Evolutionary conservation across 2,888 invertebrate genomes (phyloP).

Genomic region (Protodeltote pygarga): DNA sequence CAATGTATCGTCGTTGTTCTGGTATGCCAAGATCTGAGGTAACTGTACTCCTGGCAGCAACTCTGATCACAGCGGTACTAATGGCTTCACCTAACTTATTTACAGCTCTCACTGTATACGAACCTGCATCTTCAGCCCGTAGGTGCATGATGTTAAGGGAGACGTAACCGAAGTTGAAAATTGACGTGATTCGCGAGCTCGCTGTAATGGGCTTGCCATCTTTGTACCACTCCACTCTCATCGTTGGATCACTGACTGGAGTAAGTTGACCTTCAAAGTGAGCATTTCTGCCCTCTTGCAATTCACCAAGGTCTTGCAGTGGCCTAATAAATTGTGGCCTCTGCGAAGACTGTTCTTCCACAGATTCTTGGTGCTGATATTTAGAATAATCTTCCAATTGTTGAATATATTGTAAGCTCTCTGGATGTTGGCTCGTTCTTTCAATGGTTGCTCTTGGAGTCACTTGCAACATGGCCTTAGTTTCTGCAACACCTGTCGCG

Average conservation of each 20-base stretch:
- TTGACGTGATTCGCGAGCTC: slow-evolving; percentile 98
- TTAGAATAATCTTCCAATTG: slow-evolving; percentile 96
- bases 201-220: slow-evolving; percentile 98
- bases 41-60: slow-evolving; percentile 93
- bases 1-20: slow-evolving; percentile 96
- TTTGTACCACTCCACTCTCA: slow-evolving; percentile 98
- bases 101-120: slow-evolving; percentile 96
- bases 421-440: slow-evolving; percentile 95
- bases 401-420: slow-evolving; percentile 95
- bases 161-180: slow-evolving; percentile 99
- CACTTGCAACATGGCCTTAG: slow-evolving; percentile 93
- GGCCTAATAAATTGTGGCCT: slow-evolving; percentile 96
- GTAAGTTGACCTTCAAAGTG: slow-evolving; percentile 97
- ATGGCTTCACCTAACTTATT: slow-evolving; percentile 96
- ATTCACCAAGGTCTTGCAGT: slow-evolving; percentile 93
- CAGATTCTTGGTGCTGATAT: slow-evolving; percentile 94
- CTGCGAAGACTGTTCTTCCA: slow-evolving; percentile 93
- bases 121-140: slow-evolving; percentile 99
- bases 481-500: slow-evolving; percentile 95
- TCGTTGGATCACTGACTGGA: slow-evolving; percentile 96
- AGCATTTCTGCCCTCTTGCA: slow-evolving; percentile 96
- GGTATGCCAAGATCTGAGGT: slow-evolving; percentile 95
- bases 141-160: slow-evolving; percentile 99
- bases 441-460: slow-evolving; percentile 94
- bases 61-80: slow-evolving; percentile 92